Percentiles rank a stretch among this genome's conserved stretches.
Conservation (phyloP, 1,140 invertebrate genomes). For the Luehdorfia chinensis region DNA sequence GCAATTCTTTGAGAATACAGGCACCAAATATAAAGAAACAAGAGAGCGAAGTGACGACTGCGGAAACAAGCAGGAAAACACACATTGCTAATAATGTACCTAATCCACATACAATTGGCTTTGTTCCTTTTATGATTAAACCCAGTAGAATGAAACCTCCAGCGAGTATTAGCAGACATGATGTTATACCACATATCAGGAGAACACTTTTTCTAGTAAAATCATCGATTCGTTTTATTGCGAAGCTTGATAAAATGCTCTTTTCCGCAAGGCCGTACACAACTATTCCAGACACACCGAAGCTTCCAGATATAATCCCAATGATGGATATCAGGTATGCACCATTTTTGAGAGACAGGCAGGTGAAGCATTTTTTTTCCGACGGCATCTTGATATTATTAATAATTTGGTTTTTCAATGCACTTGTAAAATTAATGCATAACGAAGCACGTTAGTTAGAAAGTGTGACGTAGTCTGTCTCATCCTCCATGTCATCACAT, state of each 20-base stretch:
- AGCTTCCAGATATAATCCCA: slow-evolving; percentile 17
- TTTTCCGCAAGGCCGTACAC: slow-evolving; percentile 26
- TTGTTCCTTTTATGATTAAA: background rate
- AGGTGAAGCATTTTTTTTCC: slow-evolving; percentile 20
- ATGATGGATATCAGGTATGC: slow-evolving; percentile 23
- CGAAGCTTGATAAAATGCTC: slow-evolving; percentile 14
- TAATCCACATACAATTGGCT: background rate
- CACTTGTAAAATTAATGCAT: too few relatives aligned
- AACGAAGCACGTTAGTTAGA: too few relatives aligned
- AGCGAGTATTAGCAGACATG: slow-evolving; percentile 20
- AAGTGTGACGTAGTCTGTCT: too few relatives aligned
- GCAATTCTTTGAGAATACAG: slow-evolving; percentile 25
- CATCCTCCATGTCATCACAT: too few relatives aligned
- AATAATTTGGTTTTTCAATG: too few relatives aligned
- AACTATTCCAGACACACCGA: slow-evolving; percentile 19
- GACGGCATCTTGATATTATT: too few relatives aligned
- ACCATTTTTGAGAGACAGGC: slow-evolving; percentile 8
- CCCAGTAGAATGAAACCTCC: slow-evolving; percentile 21
- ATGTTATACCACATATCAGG: slow-evolving; percentile 17
- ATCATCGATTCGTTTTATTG: background rate
- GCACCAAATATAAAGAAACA: slow-evolving; percentile 24
- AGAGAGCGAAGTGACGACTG: slow-evolving; percentile 7
- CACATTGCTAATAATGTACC: slow-evolving; percentile 17
- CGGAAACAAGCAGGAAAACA: slow-evolving; percentile 4
- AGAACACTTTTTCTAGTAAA: slow-evolving; percentile 23